phyloP scores from a whole-genome alignment of 2,113 vertebrate species.

The Passer domesticus region DNA sequence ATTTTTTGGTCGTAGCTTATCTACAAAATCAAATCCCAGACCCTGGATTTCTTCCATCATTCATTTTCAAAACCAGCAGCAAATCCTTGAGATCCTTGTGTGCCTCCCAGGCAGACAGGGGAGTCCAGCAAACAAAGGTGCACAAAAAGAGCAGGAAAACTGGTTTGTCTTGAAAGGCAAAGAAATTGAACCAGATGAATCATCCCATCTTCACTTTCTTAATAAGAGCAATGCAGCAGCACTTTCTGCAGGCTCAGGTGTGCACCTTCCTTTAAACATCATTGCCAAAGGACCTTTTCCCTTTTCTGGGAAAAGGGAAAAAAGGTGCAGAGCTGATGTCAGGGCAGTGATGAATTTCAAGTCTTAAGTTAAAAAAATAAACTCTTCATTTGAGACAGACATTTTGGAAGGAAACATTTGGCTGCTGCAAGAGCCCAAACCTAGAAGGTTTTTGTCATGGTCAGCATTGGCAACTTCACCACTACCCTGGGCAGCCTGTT shows the following conservation, averaged over 20 bases:
- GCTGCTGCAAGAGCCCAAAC: background rate
- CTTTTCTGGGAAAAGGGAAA: background rate
- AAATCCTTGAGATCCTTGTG: background rate
- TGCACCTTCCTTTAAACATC: background rate
- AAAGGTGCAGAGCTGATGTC: background rate
- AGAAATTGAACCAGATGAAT: background rate
- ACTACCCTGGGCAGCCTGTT: background rate
- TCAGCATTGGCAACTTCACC: background rate
- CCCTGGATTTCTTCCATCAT: background rate
- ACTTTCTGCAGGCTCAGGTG: background rate
- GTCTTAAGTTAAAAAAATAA: background rate
- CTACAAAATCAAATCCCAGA: background rate
- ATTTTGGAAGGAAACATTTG: background rate
- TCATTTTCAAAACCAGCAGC: background rate
- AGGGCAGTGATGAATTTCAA: background rate
- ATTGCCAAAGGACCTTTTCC: background rate
- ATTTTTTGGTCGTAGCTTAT: background rate
- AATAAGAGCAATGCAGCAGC: background rate
- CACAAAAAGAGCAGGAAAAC: background rate
- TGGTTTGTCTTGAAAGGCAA: background rate
- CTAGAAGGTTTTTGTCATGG: fast-evolving
- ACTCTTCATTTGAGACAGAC: background rate
- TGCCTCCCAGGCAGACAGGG: background rate
- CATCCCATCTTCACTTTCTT: background rate
- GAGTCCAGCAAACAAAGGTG: background rate